These are phyloP conservation scores for Gila robusta DNA, from an alignment of 2,797 vertebrate genomes.

Conservation along the genomic window DNA sequence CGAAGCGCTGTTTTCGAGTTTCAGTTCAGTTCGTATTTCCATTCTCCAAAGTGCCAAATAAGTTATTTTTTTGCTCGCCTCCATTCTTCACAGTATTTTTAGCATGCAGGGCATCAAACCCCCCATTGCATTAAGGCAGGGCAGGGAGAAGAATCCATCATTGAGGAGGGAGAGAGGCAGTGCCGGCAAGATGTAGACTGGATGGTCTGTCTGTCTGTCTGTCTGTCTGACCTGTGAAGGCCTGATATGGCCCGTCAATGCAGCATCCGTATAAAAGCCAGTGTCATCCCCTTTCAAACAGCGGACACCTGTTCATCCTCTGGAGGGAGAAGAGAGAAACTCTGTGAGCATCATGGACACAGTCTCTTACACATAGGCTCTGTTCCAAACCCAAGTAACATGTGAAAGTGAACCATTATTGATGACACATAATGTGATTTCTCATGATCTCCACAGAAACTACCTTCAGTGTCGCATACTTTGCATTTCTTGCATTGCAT, in stretches of 20 bases:
- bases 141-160: slow-evolving; percentile 88
- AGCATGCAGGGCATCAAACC: slow-evolving; percentile 90
- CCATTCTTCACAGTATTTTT: slow-evolving; percentile 95
- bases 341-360: slow-evolving; percentile 16
- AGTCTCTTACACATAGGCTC: background rate
- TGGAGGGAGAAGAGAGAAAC: slow-evolving; percentile 74
- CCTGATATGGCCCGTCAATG: slow-evolving; percentile 71
- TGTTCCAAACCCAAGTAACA: slow-evolving; percentile 24
- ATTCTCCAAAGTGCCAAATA: slow-evolving; percentile 90
- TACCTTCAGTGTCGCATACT: background rate
- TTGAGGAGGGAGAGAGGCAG: slow-evolving; percentile 84
- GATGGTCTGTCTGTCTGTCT: slow-evolving; percentile 62
- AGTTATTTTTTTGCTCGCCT: slow-evolving; percentile 70
- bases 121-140: slow-evolving; percentile 98
- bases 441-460: background rate
- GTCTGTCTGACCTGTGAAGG: slow-evolving; percentile 50
- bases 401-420: background rate
- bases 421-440: background rate
- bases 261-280: slow-evolving; percentile 64
- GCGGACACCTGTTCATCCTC: slow-evolving; percentile 98
- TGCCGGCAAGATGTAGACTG: slow-evolving; percentile 73
- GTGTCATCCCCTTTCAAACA: slow-evolving; percentile 83
- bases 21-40: slow-evolving; percentile 51
- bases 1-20: slow-evolving; percentile 60
- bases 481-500: background rate